These are phyloP conservation scores for Augiades crinisus DNA, from an alignment of 2,888 invertebrate species.

Conservation along the genomic window DNA sequence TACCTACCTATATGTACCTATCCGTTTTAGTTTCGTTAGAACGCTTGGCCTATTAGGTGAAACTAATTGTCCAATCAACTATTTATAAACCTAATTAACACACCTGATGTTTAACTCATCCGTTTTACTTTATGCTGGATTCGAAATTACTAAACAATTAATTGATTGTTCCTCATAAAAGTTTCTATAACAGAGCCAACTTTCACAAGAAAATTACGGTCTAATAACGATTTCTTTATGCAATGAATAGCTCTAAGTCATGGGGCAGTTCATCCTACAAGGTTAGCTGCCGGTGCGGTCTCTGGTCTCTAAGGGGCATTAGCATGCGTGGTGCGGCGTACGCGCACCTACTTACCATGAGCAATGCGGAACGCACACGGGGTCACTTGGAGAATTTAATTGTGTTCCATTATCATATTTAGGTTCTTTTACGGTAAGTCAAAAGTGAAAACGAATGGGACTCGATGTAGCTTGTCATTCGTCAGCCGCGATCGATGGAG, in stretches of 20 bases:
- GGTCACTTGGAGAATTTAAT: slow-evolving; percentile 79
- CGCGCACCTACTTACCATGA: slow-evolving; percentile 73
- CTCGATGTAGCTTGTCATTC: slow-evolving; percentile 67
- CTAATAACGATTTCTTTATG: slow-evolving; percentile 65
- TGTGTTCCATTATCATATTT: slow-evolving; percentile 81
- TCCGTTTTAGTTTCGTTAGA: background rate
- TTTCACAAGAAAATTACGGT: slow-evolving; percentile 64
- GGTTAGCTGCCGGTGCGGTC: slow-evolving; percentile 45
- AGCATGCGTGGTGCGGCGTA: slow-evolving; percentile 61
- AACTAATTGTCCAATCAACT: background rate
- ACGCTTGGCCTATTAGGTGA: background rate
- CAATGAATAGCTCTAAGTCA: slow-evolving; percentile 61
- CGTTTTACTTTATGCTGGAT: background rate
- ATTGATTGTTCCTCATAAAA: slow-evolving; percentile 12
- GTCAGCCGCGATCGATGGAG: slow-evolving; percentile 74
- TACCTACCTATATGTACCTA: too few species aligned
- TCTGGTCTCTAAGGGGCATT: slow-evolving; percentile 50
- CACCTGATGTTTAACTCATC: too few species aligned
- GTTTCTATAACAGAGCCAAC: slow-evolving; percentile 44
- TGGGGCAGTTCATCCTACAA: slow-evolving; percentile 61
- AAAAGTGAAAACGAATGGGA: slow-evolving; percentile 79
- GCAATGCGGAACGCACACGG: slow-evolving; percentile 72
- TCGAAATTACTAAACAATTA: background rate
- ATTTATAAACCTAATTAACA: too few species aligned
- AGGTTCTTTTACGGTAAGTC: slow-evolving; percentile 79